Evolutionary conservation across 2,888 invertebrate genomes (phyloP).

Genomic region (Parnassius smintheus): DNA sequence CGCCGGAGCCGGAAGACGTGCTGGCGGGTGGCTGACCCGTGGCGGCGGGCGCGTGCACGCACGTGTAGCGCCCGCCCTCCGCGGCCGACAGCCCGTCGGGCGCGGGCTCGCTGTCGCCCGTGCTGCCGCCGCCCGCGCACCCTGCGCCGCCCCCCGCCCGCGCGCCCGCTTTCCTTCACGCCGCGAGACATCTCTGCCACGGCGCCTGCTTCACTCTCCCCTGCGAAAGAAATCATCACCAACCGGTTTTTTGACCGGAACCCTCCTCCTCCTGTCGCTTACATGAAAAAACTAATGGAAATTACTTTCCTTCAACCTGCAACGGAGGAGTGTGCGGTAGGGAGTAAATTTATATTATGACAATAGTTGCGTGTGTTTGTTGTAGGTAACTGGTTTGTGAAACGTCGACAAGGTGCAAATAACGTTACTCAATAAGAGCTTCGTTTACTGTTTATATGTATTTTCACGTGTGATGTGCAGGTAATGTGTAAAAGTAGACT

Average conservation of each 20-base stretch:
- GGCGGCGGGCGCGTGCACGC: slow-evolving; percentile 82
- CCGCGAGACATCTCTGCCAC: slow-evolving; percentile 64
- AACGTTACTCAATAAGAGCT: slow-evolving; percentile 62
- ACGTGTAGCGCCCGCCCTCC: slow-evolving; percentile 79
- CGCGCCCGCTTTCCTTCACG: slow-evolving; percentile 58
- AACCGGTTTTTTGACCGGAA: slow-evolving; percentile 62
- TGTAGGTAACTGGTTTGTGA: slow-evolving; percentile 40
- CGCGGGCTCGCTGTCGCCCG: slow-evolving; percentile 59
- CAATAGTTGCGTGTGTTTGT: slow-evolving; percentile 13
- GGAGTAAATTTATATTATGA: slow-evolving; percentile 33
- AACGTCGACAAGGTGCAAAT: slow-evolving; percentile 64
- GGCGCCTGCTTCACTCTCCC: slow-evolving; percentile 61
- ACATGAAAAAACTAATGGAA: slow-evolving; percentile 70
- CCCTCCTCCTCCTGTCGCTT: slow-evolving; percentile 54
- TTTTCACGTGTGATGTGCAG: slow-evolving; percentile 39
- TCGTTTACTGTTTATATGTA: slow-evolving; percentile 59
- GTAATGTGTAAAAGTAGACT: slow-evolving; percentile 34
- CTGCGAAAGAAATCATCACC: slow-evolving; percentile 51
- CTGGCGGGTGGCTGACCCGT: slow-evolving; percentile 86
- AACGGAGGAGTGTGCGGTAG: slow-evolving; percentile 65
- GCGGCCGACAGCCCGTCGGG: slow-evolving; percentile 63
- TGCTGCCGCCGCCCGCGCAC: slow-evolving; percentile 68
- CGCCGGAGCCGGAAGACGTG: slow-evolving; percentile 85
- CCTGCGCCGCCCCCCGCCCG: slow-evolving; percentile 55
- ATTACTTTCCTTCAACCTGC: slow-evolving; percentile 53